These are phyloP conservation scores for Cantharis rustica DNA, from an alignment of 2,888 invertebrate genomes.

Conservation along the genomic window DNA sequence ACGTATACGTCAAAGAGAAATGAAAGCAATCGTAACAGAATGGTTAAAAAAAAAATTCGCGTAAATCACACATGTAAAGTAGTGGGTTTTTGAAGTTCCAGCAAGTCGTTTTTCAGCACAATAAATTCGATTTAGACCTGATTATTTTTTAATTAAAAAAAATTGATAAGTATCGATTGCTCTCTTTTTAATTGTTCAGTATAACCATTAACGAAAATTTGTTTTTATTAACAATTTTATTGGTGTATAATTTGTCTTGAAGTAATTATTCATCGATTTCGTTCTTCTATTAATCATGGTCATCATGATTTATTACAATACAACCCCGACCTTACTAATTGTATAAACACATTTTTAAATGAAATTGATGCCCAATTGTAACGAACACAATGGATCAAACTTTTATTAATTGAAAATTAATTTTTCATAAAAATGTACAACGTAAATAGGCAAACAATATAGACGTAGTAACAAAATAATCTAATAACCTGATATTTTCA, in stretches of 20 bases:
- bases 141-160: background rate
- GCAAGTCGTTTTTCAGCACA: background rate
- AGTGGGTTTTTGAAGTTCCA: no score
- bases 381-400: background rate
- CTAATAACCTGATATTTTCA: background rate
- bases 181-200: background rate
- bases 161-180: background rate
- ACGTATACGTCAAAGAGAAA: background rate
- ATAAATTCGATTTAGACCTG: background rate
- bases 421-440: background rate
- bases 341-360: background rate
- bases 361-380: background rate
- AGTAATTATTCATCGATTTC: background rate
- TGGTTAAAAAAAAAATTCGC: background rate
- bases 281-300: background rate
- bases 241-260: background rate
- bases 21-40: background rate
- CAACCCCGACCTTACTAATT: background rate
- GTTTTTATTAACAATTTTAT: background rate
- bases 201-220: background rate
- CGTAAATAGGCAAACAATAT: background rate
- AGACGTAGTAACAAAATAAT: background rate
- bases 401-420: background rate
- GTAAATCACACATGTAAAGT: no score
- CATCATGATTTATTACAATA: background rate